phyloP scores from a whole-genome alignment of 2,888 invertebrate species.

The Bombylius discolor region DNA sequence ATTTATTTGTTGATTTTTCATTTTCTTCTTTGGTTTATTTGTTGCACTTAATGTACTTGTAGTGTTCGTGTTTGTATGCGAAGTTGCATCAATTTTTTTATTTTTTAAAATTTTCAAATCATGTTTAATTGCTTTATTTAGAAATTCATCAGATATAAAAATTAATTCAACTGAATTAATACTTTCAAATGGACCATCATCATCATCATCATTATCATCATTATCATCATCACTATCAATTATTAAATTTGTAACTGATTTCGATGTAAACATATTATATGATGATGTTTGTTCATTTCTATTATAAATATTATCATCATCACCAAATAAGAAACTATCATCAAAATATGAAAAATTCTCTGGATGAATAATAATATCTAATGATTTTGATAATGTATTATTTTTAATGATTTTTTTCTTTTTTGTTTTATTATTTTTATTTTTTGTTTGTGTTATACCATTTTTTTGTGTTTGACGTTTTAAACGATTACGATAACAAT shows the following conservation, averaged over 20 bases:
- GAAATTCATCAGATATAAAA: conserved; percentile 19
- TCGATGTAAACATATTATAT: conserved; percentile 6
- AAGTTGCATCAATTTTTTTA: conserved; percentile 1
- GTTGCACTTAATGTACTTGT: neutral
- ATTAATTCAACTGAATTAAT: conserved; percentile 18
- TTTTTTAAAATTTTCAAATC: conserved; percentile 14
- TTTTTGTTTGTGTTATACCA: neutral
- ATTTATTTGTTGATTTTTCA: neutral
- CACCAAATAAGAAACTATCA: neutral
- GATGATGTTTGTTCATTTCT: neutral
- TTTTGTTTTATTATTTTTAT: neutral
- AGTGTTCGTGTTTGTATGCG: neutral
- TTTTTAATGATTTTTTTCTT: conserved; percentile 9
- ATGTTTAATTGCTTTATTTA: conserved; percentile 15
- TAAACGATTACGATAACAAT: neutral
- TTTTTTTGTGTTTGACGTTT: neutral
- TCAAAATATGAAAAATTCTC: neutral
- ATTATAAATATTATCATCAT: neutral
- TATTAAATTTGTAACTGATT: conserved; percentile 11
- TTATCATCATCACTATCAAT: neutral
- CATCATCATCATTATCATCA: conserved; percentile 13
- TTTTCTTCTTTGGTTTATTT: neutral
- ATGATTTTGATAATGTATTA: conserved; percentile 11
- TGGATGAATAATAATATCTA: conserved; percentile 9
- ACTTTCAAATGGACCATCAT: conserved; percentile 13